These are phyloP conservation scores for Drosophila conformis DNA, from an alignment of 2,888 invertebrate species.

Conservation along the genomic window DNA sequence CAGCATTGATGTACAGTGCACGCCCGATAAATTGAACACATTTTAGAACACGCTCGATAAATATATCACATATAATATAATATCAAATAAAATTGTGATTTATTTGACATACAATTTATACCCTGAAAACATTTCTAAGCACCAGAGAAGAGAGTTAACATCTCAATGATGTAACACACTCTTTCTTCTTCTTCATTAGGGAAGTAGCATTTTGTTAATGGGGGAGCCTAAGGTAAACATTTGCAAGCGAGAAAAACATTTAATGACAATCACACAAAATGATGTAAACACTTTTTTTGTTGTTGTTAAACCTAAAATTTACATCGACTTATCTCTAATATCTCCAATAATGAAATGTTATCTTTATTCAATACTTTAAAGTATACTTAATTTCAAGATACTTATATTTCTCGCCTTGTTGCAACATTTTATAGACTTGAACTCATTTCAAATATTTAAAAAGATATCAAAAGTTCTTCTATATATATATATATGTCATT, in stretches of 20 bases:
- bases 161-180: neutral
- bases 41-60: neutral
- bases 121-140: too few species aligned
- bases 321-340: neutral
- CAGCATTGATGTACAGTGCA: constrained; percentile 6
- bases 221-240: neutral
- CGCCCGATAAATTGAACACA: neutral
- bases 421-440: neutral
- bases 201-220: too few species aligned
- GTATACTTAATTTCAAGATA: neutral
- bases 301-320: neutral
- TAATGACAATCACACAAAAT: neutral
- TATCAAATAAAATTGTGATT: neutral
- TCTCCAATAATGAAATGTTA: neutral
- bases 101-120: neutral
- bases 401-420: neutral
- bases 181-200: neutral
- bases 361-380: neutral
- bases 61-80: neutral
- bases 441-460: neutral
- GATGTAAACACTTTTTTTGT: neutral
- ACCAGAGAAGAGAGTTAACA: too few species aligned
- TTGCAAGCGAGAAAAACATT: neutral
- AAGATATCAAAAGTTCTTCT: neutral
- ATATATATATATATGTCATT: neutral